Conservation (phyloP, 2,113 vertebrate species). For the Ceratotherium simum region DNA sequence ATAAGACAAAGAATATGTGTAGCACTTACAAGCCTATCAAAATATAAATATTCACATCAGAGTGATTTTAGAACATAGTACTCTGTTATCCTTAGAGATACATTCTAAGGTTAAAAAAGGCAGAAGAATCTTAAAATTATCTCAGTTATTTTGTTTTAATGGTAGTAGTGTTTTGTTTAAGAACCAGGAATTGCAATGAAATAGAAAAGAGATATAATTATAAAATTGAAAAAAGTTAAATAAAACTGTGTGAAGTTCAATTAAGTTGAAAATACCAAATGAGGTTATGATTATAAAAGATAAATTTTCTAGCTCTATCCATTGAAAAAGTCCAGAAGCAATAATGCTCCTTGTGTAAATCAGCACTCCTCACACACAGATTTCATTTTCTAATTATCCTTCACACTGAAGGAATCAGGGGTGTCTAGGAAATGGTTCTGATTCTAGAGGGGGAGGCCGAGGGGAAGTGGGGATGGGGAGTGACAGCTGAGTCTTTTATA, state of each 20-base stretch:
- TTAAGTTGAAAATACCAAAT: neutral
- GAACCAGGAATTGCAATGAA: neutral
- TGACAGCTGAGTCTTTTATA: neutral
- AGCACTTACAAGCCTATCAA: neutral
- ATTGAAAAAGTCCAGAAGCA: neutral
- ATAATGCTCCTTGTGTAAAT: neutral
- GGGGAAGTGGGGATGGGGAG: neutral
- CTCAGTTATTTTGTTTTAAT: neutral
- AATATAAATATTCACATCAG: neutral
- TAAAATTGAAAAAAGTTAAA: neutral
- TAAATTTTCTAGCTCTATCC: neutral
- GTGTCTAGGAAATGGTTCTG: neutral
- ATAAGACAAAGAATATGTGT: neutral
- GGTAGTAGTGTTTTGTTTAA: constrained; percentile 1
- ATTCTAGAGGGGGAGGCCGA: neutral
- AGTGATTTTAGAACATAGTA: neutral
- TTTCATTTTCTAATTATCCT: neutral
- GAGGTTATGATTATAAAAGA: neutral
- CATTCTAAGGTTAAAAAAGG: neutral
- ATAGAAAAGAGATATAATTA: neutral
- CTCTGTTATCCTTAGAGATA: neutral
- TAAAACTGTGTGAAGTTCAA: neutral
- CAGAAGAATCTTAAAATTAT: neutral
- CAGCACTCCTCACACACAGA: neutral
- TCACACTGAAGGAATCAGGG: neutral